Conservation (phyloP, 1,140 invertebrate genomes). For the Papilio helenus region DNA sequence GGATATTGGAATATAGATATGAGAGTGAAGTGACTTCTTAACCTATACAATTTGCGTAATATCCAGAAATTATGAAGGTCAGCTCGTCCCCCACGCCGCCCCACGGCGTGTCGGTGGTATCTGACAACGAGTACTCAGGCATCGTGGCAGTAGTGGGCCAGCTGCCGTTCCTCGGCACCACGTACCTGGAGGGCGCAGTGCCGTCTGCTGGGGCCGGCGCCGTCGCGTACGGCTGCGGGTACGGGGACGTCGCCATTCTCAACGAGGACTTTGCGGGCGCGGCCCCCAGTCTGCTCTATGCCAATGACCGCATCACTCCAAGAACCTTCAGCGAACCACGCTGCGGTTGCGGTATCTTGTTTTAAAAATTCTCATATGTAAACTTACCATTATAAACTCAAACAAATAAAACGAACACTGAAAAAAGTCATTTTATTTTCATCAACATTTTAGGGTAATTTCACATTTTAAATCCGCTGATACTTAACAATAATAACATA, state of each 20-base stretch:
- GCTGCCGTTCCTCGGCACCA: slow-evolving; percentile 6
- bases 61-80: background rate
- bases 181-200: slow-evolving; percentile 1
- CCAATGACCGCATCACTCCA: background rate
- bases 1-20: background rate
- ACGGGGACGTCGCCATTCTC: background rate
- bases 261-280: background rate
- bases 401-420: too few species aligned
- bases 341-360: background rate
- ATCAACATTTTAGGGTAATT: too few species aligned
- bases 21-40: background rate
- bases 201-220: background rate
- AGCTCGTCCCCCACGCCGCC: too few species aligned
- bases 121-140: background rate
- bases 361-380: background rate
- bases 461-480: background rate
- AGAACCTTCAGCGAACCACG: background rate
- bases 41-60: background rate
- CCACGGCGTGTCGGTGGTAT: too few species aligned
- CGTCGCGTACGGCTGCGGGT: background rate
- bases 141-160: background rate
- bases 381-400: too few species aligned
- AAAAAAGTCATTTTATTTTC: too few species aligned
- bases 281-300: background rate
- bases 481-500: background rate